Evolutionary conservation across 2,797 vertebrate species (phyloP), one percentile per base, ranked within the genome.

Genomic region (Scolopax rusticola): DNA sequence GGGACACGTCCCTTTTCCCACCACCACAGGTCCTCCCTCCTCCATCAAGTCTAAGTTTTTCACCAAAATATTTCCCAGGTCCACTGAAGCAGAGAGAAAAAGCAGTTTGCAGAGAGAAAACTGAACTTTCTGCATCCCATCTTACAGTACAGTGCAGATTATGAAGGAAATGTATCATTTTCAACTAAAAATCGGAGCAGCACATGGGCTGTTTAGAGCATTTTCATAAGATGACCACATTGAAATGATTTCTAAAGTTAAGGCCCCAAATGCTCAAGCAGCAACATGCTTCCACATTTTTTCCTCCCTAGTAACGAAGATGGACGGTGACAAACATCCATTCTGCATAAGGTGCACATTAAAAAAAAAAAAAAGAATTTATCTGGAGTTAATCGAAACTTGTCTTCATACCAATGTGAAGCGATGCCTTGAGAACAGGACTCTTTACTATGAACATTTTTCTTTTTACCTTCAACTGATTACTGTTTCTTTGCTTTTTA

Each of bases 331-430:
- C 93, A 96, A 97, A 96, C 87, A 96, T 20, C 89, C 85, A 91
- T 64, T 75, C 76, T 93, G 54, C 92, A 94, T 70, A 80, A 97
- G 93, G 88, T 86, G 89, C 80, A 86, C 54, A 56, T 95, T 90
- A 92, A 50, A 84, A 83, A 84, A 82, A 84, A 82, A 59, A 63
- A 65, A 63, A 65, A 83, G 13, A 84, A 78, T 71, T 84, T 96
- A 90, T 97, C 95, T 97, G 96, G 95, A 97, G 60, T 95, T 93
- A 96, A 97, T 97, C 3, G 51, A 94, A 87, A 89, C 87, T 97
- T 89, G 84, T 94, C 90, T 94, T 95, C 92, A 93, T 86, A 89
- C 84, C 87, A 82, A 83, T 0, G 6, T 51, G 84, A 77, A 96
- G 96, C 0, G 1, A 92, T 75, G 88, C 54, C 88, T 90, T 85